Conservation (phyloP, 2,888 invertebrate genomes). For the Eledone cirrhosa region DNA sequence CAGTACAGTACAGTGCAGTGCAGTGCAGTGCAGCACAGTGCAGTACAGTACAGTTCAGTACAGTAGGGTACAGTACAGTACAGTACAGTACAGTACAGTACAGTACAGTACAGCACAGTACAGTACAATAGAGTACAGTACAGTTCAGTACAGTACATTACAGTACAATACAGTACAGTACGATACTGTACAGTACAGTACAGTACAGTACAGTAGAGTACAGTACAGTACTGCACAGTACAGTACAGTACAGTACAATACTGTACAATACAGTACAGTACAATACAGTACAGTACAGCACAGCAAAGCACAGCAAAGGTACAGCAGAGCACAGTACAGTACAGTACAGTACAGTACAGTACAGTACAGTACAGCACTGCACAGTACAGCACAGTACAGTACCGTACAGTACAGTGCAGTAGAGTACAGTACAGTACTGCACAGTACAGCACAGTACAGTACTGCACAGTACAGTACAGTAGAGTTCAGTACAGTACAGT, state of each 20-base stretch:
- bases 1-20: neutral
- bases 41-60: slow-evolving; percentile 35
- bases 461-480: neutral
- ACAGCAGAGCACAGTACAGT: slow-evolving; percentile 20
- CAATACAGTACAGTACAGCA: slow-evolving; percentile 32
- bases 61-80: slow-evolving; percentile 32
- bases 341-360: neutral
- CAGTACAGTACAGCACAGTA: slow-evolving; percentile 36
- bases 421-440: neutral
- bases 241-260: slow-evolving; percentile 24
- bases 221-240: slow-evolving; percentile 34
- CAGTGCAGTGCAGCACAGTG: slow-evolving; percentile 30
- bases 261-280: slow-evolving; percentile 32
- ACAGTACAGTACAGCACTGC: neutral
- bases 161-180: slow-evolving; percentile 33
- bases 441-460: neutral
- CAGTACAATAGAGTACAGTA: too few relatives aligned
- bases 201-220: slow-evolving; percentile 35
- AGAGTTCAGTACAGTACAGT: neutral
- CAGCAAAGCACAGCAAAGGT: slow-evolving; percentile 34
- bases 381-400: neutral
- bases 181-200: slow-evolving; percentile 34
- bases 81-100: slow-evolving; percentile 34
- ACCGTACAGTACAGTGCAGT: neutral
- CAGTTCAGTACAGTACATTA: too few relatives aligned